A percentile compares a stretch with the other conserved stretches of the same genome.
These are phyloP conservation scores for Odocoileus hemionus DNA, from an alignment of 2,113 vertebrate genomes.

Conservation along the genomic window DNA sequence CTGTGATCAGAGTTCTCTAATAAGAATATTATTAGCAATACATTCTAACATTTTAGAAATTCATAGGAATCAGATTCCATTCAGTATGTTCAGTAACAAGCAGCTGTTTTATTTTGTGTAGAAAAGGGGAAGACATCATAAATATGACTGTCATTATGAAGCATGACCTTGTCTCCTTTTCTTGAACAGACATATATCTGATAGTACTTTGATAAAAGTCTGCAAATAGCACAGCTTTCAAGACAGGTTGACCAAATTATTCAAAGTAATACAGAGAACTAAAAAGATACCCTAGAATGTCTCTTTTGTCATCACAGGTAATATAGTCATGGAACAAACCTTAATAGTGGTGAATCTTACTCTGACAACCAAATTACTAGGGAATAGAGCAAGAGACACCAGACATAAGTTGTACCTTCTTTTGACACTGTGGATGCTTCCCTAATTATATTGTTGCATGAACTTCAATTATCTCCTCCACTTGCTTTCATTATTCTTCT, in stretches of 20 bases:
- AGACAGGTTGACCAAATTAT: not conserved
- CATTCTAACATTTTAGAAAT: not conserved
- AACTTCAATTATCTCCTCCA: not conserved
- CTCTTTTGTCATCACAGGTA: not conserved
- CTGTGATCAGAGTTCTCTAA: not conserved
- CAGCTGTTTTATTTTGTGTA: not conserved
- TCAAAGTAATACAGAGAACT: not conserved
- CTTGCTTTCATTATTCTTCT: constrained; percentile 9
- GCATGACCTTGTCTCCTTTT: not conserved
- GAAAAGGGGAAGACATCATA: not conserved
- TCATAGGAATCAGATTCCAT: not conserved
- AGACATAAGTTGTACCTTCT: not conserved
- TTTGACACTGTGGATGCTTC: not conserved
- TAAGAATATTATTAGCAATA: not conserved
- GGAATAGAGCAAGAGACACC: not conserved
- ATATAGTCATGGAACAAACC: not conserved
- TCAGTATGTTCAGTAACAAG: not conserved
- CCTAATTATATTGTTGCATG: not conserved
- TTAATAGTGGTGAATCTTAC: not conserved
- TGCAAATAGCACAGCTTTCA: not conserved
- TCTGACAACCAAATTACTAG: not conserved
- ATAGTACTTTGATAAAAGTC: not conserved
- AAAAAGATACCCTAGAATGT: not conserved
- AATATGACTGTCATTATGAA: not conserved
- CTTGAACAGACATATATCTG: not conserved